Conservation (phyloP, 2,113 vertebrate genomes). For the Ageneiosus marmoratus region DNA sequence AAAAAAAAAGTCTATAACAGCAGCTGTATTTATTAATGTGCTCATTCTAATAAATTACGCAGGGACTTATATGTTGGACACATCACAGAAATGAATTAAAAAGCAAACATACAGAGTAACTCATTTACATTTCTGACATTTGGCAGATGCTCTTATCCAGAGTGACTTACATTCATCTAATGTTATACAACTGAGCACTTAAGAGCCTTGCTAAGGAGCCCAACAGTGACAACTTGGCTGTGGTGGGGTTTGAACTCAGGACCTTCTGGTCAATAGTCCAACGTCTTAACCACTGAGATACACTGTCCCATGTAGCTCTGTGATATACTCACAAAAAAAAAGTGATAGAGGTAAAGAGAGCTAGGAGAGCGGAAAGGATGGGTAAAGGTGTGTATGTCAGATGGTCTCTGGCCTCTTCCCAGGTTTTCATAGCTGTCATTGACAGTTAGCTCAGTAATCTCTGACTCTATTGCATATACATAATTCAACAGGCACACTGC, state of each 20-base stretch:
- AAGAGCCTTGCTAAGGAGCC: too few relatives aligned
- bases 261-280: too few relatives aligned
- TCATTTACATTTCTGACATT: too few relatives aligned
- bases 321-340: background rate
- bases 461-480: constrained; percentile 52
- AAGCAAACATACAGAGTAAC: constrained; percentile 2
- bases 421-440: constrained; percentile 53
- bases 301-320: too few relatives aligned
- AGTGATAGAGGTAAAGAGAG: constrained; percentile 12
- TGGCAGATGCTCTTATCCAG: too few relatives aligned
- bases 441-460: constrained; percentile 49
- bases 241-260: too few relatives aligned
- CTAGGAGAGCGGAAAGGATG: background rate
- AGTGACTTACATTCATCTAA: too few relatives aligned
- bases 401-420: constrained; percentile 46
- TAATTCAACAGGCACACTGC: constrained; percentile 57
- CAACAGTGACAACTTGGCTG: too few relatives aligned
- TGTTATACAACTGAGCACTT: too few relatives aligned
- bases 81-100: background rate
- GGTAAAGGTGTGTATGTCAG: constrained; percentile 34
- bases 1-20: too few relatives aligned
- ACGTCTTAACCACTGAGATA: too few relatives aligned
- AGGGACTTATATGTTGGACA: background rate
- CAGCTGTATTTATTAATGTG: background rate
- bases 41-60: background rate